Evolutionary conservation across 1,140 invertebrate species (phyloP).

Genomic region (Heliconius melpomene): DNA sequence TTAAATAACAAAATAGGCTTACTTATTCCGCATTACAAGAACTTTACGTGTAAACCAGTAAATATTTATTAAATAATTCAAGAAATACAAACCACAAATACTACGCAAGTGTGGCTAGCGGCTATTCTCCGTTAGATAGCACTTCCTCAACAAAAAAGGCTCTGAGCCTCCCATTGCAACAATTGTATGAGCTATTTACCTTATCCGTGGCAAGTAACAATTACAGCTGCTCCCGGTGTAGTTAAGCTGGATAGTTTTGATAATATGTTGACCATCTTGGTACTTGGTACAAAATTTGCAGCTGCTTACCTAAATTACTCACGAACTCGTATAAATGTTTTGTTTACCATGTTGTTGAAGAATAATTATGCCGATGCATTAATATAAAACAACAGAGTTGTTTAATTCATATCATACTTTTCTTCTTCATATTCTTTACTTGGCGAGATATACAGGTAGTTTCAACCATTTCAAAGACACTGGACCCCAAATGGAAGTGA

Average conservation of each 20-base stretch:
- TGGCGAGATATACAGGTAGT: background rate
- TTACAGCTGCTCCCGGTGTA: conserved; percentile 62
- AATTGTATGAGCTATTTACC: conserved; percentile 81
- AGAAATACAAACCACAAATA: conserved; percentile 38
- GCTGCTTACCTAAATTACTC: background rate
- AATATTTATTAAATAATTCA: background rate
- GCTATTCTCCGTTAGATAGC: conserved; percentile 68
- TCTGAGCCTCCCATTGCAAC: conserved; percentile 67
- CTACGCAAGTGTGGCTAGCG: conserved; percentile 71
- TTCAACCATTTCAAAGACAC: too few species aligned
- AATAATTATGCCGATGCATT: conserved; percentile 15
- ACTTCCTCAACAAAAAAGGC: conserved; percentile 77
- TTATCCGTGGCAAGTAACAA: conserved; percentile 72
- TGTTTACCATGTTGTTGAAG: background rate
- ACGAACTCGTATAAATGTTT: background rate
- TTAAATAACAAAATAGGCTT: too few species aligned
- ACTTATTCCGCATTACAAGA: background rate
- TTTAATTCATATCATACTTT: too few species aligned
- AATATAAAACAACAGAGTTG: background rate
- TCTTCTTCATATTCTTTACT: background rate
- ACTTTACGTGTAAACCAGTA: background rate
- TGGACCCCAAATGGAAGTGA: too few species aligned
- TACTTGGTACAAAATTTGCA: background rate
- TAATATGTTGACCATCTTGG: conserved; percentile 37
- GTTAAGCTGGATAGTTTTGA: conserved; percentile 49